These are phyloP conservation scores for Triplophysa yarkandensis DNA, from an alignment of 2,797 vertebrate genomes.

Conservation along the genomic window DNA sequence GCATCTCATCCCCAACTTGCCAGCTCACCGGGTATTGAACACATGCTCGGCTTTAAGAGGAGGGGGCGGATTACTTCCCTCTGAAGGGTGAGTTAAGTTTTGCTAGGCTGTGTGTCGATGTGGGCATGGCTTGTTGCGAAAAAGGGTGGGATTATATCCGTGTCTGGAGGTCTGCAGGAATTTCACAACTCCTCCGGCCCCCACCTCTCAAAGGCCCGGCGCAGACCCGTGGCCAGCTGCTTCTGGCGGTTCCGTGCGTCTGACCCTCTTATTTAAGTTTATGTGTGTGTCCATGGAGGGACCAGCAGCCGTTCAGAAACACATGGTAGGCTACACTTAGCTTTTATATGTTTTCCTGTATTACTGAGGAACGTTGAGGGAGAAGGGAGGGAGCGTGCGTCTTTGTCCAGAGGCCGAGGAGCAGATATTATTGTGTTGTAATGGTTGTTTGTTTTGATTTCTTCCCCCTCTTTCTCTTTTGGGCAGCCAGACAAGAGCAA, in stretches of 20 bases:
- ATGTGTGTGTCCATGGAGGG: conserved; percentile 45
- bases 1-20: conserved; percentile 37
- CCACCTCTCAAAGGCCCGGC: conserved; percentile 66
- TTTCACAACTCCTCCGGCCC: conserved; percentile 73
- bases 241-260: conserved; percentile 56
- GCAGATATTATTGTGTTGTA: conserved; percentile 54
- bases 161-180: conserved; percentile 69
- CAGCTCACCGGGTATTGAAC: conserved; percentile 56
- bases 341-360: conserved; percentile 46
- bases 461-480: conserved; percentile 22
- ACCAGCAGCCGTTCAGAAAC: conserved; percentile 42
- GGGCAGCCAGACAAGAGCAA: conserved; percentile 49
- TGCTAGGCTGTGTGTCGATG: conserved; percentile 47
- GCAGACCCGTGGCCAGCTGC: conserved; percentile 71
- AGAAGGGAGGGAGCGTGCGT: conserved; percentile 34
- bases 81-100: conserved; percentile 26
- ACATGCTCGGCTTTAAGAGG: conserved; percentile 43
- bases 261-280: conserved; percentile 57
- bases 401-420: conserved; percentile 40
- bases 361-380: conserved; percentile 34
- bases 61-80: conserved; percentile 25
- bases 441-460: conserved; percentile 50
- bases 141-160: conserved; percentile 52
- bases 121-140: conserved; percentile 43
- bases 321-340: conserved; percentile 45